Evolutionary conservation across 2,797 vertebrate genomes (phyloP).

Genomic region (Pelodytes ibericus): DNA sequence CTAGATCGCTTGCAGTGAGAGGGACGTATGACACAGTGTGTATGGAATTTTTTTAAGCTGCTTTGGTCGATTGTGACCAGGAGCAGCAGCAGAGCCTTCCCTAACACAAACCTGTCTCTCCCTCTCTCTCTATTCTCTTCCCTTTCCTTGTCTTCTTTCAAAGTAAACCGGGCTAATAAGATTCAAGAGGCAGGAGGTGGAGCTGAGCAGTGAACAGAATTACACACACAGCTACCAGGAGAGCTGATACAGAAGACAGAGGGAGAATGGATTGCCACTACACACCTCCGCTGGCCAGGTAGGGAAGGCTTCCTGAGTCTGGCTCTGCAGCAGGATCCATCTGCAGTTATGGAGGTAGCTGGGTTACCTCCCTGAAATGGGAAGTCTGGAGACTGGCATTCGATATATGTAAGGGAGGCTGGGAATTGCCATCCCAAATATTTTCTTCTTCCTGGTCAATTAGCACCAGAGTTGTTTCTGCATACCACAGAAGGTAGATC

Average conservation of each 20-base stretch:
- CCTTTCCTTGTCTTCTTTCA: constrained; percentile 30
- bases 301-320: background rate
- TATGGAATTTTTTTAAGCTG: constrained; percentile 6
- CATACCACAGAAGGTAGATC: constrained; percentile 44
- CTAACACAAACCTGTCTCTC: constrained; percentile 52
- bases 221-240: constrained; percentile 27
- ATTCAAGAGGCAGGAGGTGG: constrained; percentile 62
- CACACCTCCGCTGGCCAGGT: constrained; percentile 26
- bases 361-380: constrained; percentile 56
- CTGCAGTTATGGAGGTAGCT: constrained; percentile 61
- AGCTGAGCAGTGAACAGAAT: constrained; percentile 33
- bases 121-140: constrained; percentile 4
- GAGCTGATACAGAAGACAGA: constrained; percentile 3
- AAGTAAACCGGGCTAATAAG: constrained; percentile 64
- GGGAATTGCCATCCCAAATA: constrained; percentile 43
- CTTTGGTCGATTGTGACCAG: constrained; percentile 29
- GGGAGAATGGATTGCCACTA: background rate
- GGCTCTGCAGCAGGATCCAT: constrained; percentile 50
- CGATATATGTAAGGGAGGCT: constrained; percentile 16
- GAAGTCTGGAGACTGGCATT: constrained; percentile 5
- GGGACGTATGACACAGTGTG: constrained; percentile 13
- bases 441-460: constrained; percentile 35
- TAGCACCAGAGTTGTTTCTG: background rate
- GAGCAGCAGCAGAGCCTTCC: constrained; percentile 54
- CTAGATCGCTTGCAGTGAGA: constrained; percentile 1